A percentile compares a stretch with the other conserved stretches of the same genome.
Conservation (phyloP, 2,888 invertebrate species). For the Eristalinus sepulchralis region DNA sequence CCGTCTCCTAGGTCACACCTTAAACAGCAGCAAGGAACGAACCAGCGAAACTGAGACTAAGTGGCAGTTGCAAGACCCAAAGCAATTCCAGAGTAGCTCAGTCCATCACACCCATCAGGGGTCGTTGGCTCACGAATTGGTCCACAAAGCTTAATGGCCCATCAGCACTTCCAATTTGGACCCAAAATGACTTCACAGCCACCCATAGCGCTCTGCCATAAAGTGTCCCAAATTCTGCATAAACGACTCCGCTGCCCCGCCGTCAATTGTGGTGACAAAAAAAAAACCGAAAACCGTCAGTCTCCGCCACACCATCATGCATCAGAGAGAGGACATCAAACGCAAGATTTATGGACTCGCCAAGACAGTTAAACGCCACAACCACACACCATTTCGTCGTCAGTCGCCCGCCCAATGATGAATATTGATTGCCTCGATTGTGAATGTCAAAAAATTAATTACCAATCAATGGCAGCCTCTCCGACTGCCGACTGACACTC, state of each 20-base stretch:
- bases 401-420: conserved; percentile 15
- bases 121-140: too few relatives aligned
- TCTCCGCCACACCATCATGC: not conserved
- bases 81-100: too few relatives aligned
- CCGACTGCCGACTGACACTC: conserved; percentile 6
- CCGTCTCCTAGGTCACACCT: too few relatives aligned
- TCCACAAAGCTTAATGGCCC: too few relatives aligned
- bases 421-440: conserved; percentile 64
- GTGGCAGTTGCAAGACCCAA: too few relatives aligned
- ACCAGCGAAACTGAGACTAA: too few relatives aligned
- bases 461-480: conserved; percentile 60
- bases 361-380: not conserved
- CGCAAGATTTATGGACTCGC: not conserved
- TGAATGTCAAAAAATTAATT: conserved; percentile 69
- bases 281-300: not conserved
- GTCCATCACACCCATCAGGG: too few relatives aligned
- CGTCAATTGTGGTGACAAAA: not conserved
- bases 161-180: not conserved
- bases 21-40: too few relatives aligned
- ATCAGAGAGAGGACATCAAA: not conserved
- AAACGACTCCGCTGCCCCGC: not conserved
- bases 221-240: not conserved
- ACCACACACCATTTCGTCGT: not conserved
- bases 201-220: not conserved
- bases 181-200: not conserved